phyloP scores from a whole-genome alignment of 2,888 invertebrate species.

The Hartigia nigra region DNA sequence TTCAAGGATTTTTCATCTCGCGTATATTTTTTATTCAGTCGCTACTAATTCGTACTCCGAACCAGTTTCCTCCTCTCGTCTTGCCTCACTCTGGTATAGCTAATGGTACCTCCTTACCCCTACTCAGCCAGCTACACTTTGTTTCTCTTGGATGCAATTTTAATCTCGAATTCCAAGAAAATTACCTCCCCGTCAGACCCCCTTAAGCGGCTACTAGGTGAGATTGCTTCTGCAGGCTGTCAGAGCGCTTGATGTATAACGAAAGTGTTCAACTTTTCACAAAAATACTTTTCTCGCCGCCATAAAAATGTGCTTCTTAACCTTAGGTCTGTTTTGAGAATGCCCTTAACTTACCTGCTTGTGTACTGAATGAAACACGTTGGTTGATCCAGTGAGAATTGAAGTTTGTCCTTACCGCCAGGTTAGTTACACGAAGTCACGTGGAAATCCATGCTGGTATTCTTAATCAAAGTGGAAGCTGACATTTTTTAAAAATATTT shows the following conservation, averaged over 20 bases:
- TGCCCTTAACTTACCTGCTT: not conserved
- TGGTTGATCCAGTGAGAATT: not conserved
- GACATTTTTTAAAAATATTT: not conserved
- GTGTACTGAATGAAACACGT: not conserved
- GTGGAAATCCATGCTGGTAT: not conserved
- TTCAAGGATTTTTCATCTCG: conserved; percentile 22
- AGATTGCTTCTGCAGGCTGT: conserved; percentile 62
- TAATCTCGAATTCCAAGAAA: conserved; percentile 65
- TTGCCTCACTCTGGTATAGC: conserved; percentile 3
- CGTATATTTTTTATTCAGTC: conserved; percentile 34
- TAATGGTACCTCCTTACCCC: not conserved
- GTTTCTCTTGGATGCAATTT: conserved; percentile 59
- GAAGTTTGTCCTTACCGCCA: no score
- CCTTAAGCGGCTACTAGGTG: conserved; percentile 60
- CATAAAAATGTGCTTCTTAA: not conserved
- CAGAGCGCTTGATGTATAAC: conserved; percentile 56
- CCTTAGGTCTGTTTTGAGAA: not conserved
- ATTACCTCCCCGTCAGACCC: conserved; percentile 63
- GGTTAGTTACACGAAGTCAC: not conserved
- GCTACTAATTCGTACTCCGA: conserved; percentile 46
- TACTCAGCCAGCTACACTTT: conserved; percentile 32
- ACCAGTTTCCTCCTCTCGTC: conserved; percentile 14
- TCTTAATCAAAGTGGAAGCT: not conserved
- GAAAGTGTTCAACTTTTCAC: conserved; percentile 51
- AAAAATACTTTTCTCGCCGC: conserved; percentile 42